Conservation (phyloP, 2,113 vertebrate genomes). For the Melanostigma gelatinosum region DNA sequence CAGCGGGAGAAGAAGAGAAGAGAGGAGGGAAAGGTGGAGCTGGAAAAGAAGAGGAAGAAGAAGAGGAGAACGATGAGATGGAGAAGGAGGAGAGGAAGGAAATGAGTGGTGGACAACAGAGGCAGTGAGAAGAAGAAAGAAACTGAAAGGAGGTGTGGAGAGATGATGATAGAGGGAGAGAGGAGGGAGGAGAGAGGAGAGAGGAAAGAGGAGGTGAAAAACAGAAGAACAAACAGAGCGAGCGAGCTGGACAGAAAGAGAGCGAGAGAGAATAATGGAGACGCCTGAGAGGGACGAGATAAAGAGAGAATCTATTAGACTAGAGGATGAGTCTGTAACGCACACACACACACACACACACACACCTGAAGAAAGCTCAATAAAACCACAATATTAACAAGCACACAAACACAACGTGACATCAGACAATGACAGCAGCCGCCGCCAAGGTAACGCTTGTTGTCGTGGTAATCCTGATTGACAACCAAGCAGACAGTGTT, state of each 20-base stretch:
- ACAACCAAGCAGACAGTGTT: constrained; percentile 40
- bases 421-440: constrained; percentile 50
- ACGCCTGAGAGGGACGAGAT: constrained; percentile 69
- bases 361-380: constrained; percentile 21
- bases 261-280: constrained; percentile 62
- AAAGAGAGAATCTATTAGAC: constrained; percentile 74
- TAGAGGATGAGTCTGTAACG: constrained; percentile 29
- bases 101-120: neutral
- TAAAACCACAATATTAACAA: constrained; percentile 7
- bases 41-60: neutral
- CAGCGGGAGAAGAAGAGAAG: neutral
- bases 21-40: neutral
- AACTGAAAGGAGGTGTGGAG: neutral
- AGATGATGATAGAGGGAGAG: constrained; percentile 6
- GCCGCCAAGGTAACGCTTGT: constrained; percentile 60
- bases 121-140: neutral
- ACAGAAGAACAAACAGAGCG: constrained; percentile 48
- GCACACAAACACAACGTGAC: constrained; percentile 24
- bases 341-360: constrained; percentile 44
- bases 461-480: constrained; percentile 70
- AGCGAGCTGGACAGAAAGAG: constrained; percentile 28
- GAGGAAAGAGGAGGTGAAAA: neutral
- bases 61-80: neutral
- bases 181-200: neutral
- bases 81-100: neutral